These are phyloP conservation scores for Agrypnia vestita DNA, from an alignment of 1,140 invertebrate genomes.

Conservation along the genomic window DNA sequence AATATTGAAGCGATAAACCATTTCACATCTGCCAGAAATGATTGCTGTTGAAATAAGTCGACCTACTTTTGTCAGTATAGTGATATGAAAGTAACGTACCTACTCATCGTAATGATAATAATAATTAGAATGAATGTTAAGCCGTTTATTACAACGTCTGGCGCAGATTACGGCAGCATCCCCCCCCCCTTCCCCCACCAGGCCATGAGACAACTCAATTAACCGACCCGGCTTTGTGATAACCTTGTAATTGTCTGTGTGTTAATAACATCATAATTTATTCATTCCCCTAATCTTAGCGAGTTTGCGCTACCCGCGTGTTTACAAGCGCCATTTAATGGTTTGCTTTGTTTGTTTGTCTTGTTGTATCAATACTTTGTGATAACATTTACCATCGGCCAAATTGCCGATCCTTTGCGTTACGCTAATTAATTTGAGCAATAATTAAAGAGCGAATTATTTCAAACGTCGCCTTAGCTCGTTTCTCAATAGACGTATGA, in stretches of 20 bases:
- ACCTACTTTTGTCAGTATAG: too few species aligned
- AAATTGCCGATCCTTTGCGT: conserved; percentile 1
- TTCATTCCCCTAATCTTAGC: conserved; percentile 54
- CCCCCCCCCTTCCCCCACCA: conserved; percentile 7
- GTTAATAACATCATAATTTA: conserved; percentile 56
- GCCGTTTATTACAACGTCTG: conserved; percentile 42
- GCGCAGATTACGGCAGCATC: conserved; percentile 24
- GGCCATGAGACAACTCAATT: conserved; percentile 53
- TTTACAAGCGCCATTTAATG: conserved; percentile 23
- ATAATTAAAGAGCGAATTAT: neutral
- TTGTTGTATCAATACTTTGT: conserved; percentile 21
- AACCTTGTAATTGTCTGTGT: conserved; percentile 56
- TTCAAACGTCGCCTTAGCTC: too few species aligned
- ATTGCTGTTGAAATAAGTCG: too few species aligned
- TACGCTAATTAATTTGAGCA: conserved; percentile 8
- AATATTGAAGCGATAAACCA: too few species aligned
- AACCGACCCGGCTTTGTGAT: conserved; percentile 51
- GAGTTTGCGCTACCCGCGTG: conserved; percentile 38
- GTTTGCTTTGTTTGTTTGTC: conserved; percentile 39
- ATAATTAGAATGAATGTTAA: conserved; percentile 18
- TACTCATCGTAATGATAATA: neutral
- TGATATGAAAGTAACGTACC: too few species aligned
- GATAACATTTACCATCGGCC: conserved; percentile 16
- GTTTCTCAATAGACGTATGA: too few species aligned
- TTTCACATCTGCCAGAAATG: too few species aligned